These are phyloP conservation scores for Nothoprocta pentlandii DNA, from an alignment of 2,113 vertebrate genomes.

Conservation along the genomic window DNA sequence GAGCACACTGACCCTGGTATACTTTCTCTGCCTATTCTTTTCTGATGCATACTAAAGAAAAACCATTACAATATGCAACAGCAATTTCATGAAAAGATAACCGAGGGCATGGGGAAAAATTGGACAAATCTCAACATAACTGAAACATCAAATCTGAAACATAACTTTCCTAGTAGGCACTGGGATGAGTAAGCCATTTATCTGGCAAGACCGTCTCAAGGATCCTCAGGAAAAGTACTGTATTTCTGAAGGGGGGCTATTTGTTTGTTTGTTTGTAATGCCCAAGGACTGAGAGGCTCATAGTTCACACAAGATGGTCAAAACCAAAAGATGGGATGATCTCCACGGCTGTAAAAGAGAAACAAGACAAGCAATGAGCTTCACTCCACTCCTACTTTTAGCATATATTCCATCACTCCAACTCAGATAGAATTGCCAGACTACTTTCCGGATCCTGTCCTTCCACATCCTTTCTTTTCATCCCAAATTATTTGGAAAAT, in stretches of 20 bases:
- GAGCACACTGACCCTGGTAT: not conserved
- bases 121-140: not conserved
- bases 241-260: rapidly evolving
- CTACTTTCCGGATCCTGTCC: not conserved
- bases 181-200: not conserved
- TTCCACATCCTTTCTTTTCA: not conserved
- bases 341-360: not conserved
- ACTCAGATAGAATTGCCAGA: not conserved
- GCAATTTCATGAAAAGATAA: not conserved
- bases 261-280: rapidly evolving
- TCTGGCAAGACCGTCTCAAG: not conserved
- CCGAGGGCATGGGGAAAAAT: not conserved
- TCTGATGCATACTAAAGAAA: not conserved
- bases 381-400: not conserved
- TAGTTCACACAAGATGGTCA: not conserved
- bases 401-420: not conserved
- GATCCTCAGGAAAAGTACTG: not conserved
- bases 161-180: not conserved
- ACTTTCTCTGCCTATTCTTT: not conserved
- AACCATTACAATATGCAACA: not conserved
- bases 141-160: not conserved
- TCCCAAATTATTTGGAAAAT: not conserved
- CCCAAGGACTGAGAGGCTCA: not conserved
- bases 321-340: rapidly evolving
- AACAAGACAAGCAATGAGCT: not conserved